Percentiles rank a stretch among this genome's conserved stretches.
phyloP scores from a whole-genome alignment of 1,140 invertebrate species.

The Rhysida immarginata region DNA sequence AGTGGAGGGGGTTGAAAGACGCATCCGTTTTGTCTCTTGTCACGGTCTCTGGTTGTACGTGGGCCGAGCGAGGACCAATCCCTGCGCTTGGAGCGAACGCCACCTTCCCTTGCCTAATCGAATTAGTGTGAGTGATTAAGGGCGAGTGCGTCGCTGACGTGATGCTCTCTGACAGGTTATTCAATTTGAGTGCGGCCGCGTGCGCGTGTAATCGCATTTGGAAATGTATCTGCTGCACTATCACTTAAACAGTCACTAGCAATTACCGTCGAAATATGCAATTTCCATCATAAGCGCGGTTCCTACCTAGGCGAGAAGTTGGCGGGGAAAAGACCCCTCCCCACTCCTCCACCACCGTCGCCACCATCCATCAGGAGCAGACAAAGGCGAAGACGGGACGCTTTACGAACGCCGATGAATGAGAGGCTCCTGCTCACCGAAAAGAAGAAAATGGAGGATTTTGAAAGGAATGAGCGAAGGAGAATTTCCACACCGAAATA shows the following conservation, averaged over 20 bases:
- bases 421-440: too few species aligned
- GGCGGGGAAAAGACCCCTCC: background rate
- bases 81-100: slow-evolving; percentile 15
- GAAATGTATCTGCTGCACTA: slow-evolving; percentile 7
- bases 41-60: too few species aligned
- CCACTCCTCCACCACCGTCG: background rate
- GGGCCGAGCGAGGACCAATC: slow-evolving; percentile 8
- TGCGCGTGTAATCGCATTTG: slow-evolving; percentile 4
- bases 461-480: too few species aligned
- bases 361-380: too few species aligned
- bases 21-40: too few species aligned
- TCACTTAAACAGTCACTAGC: slow-evolving; percentile 7
- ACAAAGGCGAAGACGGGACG: too few species aligned
- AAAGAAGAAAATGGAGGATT: too few species aligned
- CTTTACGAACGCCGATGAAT: too few species aligned
- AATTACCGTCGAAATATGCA: slow-evolving; percentile 4
- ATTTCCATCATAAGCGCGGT: background rate
- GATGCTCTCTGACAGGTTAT: slow-evolving; percentile 6
- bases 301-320: background rate
- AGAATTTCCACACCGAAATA: too few species aligned
- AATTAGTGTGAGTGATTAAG: slow-evolving; percentile 8
- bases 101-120: slow-evolving; percentile 9
- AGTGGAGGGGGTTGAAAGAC: too few species aligned
- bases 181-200: slow-evolving; percentile 3
- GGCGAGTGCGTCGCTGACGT: background rate